A percentile compares a stretch with the other conserved stretches of the same genome.
Evolutionary conservation across 2,113 vertebrate genomes (phyloP).

Genomic region (Psephotus haematonotus): DNA sequence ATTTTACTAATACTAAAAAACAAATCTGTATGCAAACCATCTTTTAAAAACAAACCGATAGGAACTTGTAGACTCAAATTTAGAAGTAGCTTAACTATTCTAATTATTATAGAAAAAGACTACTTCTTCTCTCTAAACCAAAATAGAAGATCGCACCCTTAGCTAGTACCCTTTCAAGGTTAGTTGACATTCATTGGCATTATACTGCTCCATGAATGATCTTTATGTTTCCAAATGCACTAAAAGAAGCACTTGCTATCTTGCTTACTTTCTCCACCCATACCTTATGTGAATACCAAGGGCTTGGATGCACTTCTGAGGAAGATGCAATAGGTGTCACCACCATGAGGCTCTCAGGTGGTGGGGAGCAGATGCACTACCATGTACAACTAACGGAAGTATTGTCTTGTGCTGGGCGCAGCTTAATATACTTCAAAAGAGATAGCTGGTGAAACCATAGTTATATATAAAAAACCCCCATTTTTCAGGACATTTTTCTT

Average conservation of each 20-base stretch:
- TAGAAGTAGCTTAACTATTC: neutral
- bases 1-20: neutral
- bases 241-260: neutral
- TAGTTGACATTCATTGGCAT: neutral
- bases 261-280: neutral
- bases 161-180: neutral
- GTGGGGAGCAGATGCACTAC: neutral
- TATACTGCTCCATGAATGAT: neutral
- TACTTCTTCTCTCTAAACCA: neutral
- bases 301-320: neutral
- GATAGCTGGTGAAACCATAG: neutral
- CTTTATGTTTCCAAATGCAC: neutral
- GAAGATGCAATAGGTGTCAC: neutral
- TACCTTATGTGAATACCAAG: neutral
- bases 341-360: neutral
- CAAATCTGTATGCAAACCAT: neutral
- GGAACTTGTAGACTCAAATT: neutral
- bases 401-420: neutral
- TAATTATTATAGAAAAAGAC: neutral
- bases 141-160: neutral
- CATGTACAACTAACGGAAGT: neutral
- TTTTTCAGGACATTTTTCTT: neutral
- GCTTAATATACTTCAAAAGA: neutral
- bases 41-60: neutral
- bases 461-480: neutral